A percentile compares a stretch with the other conserved stretches of the same genome.
phyloP scores from a whole-genome alignment of 2,113 vertebrate genomes.

The Tiliqua scincoides region DNA sequence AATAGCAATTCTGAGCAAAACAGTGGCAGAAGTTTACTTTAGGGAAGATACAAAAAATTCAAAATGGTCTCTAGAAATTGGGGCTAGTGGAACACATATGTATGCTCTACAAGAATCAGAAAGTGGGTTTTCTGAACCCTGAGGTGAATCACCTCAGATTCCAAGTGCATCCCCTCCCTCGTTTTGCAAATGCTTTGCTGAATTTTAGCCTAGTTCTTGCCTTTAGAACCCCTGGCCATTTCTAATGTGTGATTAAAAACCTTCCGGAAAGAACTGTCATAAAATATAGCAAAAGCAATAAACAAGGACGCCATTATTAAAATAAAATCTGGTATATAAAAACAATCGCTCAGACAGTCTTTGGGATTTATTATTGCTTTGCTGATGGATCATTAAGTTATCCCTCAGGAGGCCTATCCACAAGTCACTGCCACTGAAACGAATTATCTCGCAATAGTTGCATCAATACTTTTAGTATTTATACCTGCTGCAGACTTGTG shows the following conservation, averaged over 20 bases:
- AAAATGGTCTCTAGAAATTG: neutral
- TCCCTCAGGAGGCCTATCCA: neutral
- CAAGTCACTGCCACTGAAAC: neutral
- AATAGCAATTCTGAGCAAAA: neutral
- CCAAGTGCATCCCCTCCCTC: neutral
- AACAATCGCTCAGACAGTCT: neutral
- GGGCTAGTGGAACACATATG: neutral
- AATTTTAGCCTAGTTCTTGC: neutral
- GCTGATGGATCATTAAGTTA: conserved; percentile 1
- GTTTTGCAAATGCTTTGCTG: neutral
- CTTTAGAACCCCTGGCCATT: neutral
- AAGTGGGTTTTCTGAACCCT: neutral
- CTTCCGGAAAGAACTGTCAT: neutral
- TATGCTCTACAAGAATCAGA: neutral
- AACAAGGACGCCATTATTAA: conserved; percentile 13
- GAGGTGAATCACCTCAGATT: neutral
- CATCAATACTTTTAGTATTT: neutral
- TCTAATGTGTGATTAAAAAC: conserved; percentile 1
- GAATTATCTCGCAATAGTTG: neutral
- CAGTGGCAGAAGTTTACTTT: neutral
- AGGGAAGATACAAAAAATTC: neutral
- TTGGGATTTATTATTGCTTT: conserved; percentile 17
- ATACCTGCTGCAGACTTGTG: neutral
- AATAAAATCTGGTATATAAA: conserved; percentile 32
- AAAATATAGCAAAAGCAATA: neutral